These are phyloP conservation scores for Helicoverpa assulta DNA, from an alignment of 2,888 invertebrate genomes.

Conservation along the genomic window DNA sequence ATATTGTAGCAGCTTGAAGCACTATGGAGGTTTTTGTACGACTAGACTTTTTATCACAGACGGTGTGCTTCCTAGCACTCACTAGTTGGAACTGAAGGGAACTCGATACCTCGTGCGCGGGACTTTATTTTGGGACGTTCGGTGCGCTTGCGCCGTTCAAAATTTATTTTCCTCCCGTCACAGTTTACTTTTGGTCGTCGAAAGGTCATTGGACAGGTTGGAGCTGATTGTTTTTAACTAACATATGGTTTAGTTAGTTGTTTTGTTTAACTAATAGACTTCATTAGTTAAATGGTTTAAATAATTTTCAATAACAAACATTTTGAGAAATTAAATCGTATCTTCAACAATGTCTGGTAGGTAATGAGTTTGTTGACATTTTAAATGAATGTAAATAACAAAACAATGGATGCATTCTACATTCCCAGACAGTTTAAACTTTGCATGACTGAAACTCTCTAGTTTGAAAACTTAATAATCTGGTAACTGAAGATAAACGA, in stretches of 20 bases:
- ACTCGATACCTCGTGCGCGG: slow-evolving; percentile 82
- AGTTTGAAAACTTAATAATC: background rate
- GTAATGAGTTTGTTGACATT: slow-evolving; percentile 34
- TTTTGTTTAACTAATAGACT: slow-evolving; percentile 18
- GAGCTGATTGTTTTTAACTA: slow-evolving; percentile 69
- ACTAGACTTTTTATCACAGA: slow-evolving; percentile 86
- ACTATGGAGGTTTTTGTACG: slow-evolving; percentile 68
- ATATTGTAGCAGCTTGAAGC: slow-evolving; percentile 76
- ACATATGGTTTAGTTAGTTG: slow-evolving; percentile 24
- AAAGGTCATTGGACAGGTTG: slow-evolving; percentile 89
- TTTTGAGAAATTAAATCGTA: background rate
- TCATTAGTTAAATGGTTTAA: background rate
- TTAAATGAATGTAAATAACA: slow-evolving; percentile 17
- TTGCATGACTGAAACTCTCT: background rate
- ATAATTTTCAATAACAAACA: background rate
- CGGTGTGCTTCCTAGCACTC: slow-evolving; percentile 73
- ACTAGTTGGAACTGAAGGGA: slow-evolving; percentile 81
- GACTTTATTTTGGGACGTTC: slow-evolving; percentile 82
- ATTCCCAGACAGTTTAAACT: background rate
- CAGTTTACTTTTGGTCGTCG: slow-evolving; percentile 84
- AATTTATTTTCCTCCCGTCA: slow-evolving; percentile 83
- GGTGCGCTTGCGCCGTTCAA: slow-evolving; percentile 74
- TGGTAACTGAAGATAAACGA: background rate
- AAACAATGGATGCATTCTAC: slow-evolving; percentile 9
- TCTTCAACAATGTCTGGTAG: slow-evolving; percentile 1